phyloP scores from a whole-genome alignment of 2,888 invertebrate genomes.

The Frankliniella intonsa region DNA sequence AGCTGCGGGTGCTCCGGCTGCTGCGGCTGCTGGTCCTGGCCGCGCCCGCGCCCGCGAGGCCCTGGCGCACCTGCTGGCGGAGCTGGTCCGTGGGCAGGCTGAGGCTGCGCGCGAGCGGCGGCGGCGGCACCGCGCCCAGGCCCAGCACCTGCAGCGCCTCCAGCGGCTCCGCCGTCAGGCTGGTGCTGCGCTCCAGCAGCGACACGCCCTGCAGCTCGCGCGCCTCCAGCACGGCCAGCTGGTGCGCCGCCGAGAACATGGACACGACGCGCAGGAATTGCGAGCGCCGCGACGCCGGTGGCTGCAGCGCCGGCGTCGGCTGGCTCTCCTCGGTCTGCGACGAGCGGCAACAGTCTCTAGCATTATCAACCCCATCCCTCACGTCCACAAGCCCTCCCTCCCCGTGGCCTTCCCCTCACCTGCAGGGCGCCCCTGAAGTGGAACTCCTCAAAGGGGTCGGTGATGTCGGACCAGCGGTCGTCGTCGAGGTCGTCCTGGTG shows the following conservation, averaged over 20 bases:
- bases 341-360: neutral
- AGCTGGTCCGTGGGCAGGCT: neutral
- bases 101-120: neutral
- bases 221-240: constrained; percentile 15
- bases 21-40: neutral
- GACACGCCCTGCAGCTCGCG: neutral
- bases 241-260: constrained; percentile 1
- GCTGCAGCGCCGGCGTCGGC: neutral
- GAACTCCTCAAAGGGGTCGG: constrained; percentile 1
- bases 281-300: neutral
- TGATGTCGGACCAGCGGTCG: constrained; percentile 1
- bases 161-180: constrained; percentile 1
- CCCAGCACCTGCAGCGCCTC: neutral
- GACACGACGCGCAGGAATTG: neutral
- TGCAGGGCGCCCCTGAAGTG: neutral
- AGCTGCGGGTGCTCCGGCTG: neutral
- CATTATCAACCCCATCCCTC: too few relatives aligned
- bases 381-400: neutral
- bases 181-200: constrained; percentile 20
- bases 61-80: neutral
- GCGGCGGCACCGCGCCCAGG: neutral
- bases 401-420: neutral
- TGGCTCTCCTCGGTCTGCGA: neutral
- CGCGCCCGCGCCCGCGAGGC: neutral
- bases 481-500: neutral